Percentiles rank a stretch among this genome's conserved stretches.
These are phyloP conservation scores for Clitarchus hookeri DNA, from an alignment of 2,888 invertebrate species.

Conservation along the genomic window DNA sequence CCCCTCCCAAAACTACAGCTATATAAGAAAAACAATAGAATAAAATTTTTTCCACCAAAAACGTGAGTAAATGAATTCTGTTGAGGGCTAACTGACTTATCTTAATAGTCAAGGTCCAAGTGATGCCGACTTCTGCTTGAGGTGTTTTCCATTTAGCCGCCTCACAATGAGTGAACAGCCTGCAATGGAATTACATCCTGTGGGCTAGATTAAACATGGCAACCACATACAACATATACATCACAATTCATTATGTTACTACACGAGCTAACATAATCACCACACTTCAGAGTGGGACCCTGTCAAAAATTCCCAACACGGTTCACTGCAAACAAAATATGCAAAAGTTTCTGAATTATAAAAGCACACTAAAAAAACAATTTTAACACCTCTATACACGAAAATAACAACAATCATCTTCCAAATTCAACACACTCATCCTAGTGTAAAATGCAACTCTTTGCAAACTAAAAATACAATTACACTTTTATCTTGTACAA, in stretches of 20 bases:
- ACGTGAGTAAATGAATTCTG: not conserved
- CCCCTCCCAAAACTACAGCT: too few species aligned
- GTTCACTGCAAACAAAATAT: too few species aligned
- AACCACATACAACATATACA: not conserved
- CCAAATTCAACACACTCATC: too few species aligned
- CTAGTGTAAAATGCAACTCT: too few species aligned
- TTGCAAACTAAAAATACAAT: too few species aligned
- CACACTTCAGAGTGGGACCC: too few species aligned
- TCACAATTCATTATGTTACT: not conserved
- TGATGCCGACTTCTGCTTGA: slow-evolving; percentile 16
- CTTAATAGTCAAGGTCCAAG: slow-evolving; percentile 30
- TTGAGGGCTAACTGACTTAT: slow-evolving; percentile 25
- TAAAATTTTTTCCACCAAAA: not conserved
- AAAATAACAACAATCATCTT: too few species aligned
- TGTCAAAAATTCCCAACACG: too few species aligned
- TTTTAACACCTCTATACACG: too few species aligned
- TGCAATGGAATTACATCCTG: slow-evolving; percentile 36
- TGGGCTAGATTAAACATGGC: slow-evolving; percentile 29
- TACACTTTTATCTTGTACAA: too few species aligned
- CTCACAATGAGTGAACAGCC: slow-evolving; percentile 32
- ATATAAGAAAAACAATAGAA: not conserved
- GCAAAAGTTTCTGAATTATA: too few species aligned
- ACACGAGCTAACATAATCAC: not conserved
- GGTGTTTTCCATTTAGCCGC: slow-evolving; percentile 32
- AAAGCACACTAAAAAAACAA: too few species aligned